Evolutionary conservation across 2,888 invertebrate species (phyloP).

Genomic region (Eurytoma adleriae): DNA sequence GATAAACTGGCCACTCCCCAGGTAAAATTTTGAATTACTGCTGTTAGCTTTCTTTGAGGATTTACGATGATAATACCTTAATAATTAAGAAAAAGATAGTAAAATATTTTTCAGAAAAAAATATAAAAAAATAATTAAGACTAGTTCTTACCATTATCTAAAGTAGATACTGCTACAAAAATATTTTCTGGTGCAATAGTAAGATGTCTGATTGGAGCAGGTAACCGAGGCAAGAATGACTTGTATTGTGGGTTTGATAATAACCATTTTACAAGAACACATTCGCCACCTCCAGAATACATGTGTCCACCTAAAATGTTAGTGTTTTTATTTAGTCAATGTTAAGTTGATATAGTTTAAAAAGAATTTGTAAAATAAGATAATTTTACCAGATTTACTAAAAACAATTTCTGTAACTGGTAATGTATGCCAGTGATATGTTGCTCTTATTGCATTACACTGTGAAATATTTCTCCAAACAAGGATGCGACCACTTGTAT

Average conservation of each 20-base stretch:
- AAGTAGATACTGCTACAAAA: constrained; percentile 82
- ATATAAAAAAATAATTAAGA: constrained; percentile 1
- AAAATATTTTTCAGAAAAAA: constrained; percentile 4
- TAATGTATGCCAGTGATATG: constrained; percentile 88
- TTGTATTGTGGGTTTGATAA: constrained; percentile 77
- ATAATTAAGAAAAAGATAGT: constrained; percentile 28
- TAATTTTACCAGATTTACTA: constrained; percentile 75
- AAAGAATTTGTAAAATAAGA: constrained; percentile 12
- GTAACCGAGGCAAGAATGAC: constrained; percentile 84
- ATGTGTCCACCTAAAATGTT: constrained; percentile 79
- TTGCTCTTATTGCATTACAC: constrained; percentile 72
- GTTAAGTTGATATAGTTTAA: background rate
- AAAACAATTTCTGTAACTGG: constrained; percentile 83
- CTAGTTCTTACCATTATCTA: constrained; percentile 80
- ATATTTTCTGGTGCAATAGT: constrained; percentile 80
- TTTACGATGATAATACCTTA: constrained; percentile 78
- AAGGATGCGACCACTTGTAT: constrained; percentile 81
- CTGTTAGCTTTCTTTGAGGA: constrained; percentile 77
- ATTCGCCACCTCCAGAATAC: constrained; percentile 87
- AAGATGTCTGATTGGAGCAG: constrained; percentile 82
- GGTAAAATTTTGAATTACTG: constrained; percentile 83
- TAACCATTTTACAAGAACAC: constrained; percentile 87
- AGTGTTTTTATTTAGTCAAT: constrained; percentile 12
- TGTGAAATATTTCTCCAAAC: constrained; percentile 79
- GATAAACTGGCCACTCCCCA: constrained; percentile 77